A percentile compares a stretch with the other conserved stretches of the same genome.
These are phyloP conservation scores for Cataglyphis altisquamis DNA, from an alignment of 2,888 invertebrate genomes.

Conservation along the genomic window DNA sequence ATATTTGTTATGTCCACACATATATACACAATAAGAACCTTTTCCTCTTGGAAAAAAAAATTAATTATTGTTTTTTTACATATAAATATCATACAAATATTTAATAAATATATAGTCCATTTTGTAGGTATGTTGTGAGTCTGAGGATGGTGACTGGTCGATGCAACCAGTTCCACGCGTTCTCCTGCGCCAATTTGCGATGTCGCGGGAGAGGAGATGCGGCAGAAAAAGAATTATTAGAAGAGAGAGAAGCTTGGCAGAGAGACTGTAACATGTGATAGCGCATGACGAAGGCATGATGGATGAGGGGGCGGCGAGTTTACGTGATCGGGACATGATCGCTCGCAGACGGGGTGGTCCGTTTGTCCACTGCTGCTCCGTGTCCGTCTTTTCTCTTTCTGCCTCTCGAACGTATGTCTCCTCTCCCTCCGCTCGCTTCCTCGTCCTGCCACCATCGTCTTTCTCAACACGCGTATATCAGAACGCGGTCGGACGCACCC, in stretches of 20 bases:
- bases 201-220: conserved; percentile 44
- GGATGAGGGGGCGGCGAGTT: conserved; percentile 86
- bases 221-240: conserved; percentile 42
- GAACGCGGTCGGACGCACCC: conserved; percentile 65
- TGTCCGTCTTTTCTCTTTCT: conserved; percentile 63
- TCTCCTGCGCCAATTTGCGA: conserved; percentile 71
- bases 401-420: conserved; percentile 47
- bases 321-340: conserved; percentile 85
- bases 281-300: conserved; percentile 83
- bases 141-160: conserved; percentile 29
- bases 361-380: conserved; percentile 65
- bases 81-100: background rate
- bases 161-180: conserved; percentile 52
- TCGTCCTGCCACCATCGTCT: conserved; percentile 33
- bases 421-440: conserved; percentile 32
- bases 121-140: background rate
- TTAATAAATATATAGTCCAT: conserved; percentile 27
- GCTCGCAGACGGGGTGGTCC: conserved; percentile 84
- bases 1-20: background rate
- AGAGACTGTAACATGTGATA: conserved; percentile 80
- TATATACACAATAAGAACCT: background rate
- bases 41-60: background rate
- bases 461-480: conserved; percentile 62
- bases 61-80: background rate
- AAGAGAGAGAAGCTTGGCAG: conserved; percentile 54